Evolutionary conservation across 2,888 invertebrate species (phyloP), one percentile per base, ranked within the genome.

Genomic region (Dione juno): DNA sequence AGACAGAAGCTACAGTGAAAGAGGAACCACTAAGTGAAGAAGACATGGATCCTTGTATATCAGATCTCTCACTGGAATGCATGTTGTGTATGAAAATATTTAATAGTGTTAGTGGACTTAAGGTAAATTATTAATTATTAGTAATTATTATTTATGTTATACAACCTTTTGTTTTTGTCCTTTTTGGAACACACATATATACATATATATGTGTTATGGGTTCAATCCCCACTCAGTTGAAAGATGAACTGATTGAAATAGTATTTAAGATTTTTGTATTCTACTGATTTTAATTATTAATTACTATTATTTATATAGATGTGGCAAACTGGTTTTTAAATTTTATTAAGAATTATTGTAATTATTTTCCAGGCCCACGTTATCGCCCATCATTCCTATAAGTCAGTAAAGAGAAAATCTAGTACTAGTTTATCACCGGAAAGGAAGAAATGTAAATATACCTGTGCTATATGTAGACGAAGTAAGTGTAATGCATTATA

Each of bases 381-480:
- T 19, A 89, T 93, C 72, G 84, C 90, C 1, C 84, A 88, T 66
- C 93, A 93, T 83, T 92, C 92, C 54, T 93, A 93, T 73, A 85
- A 85, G 72, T 75, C 83, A 0, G 88, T 92, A 11, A 88, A 82
- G 69, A 84, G 91, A 83, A 89, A 87, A 77, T 45, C 72, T 0
- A 75, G 69, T 0, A 74, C 77, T n/a, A 77, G 74, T 3, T 48
- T 75, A 0, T 80, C 86, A 0, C 84, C 86, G 1, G 75, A 75
- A 59, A 83, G 80, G 74, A 82, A 71, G 13, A 77, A 74, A 59
- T 64, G 73, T 10, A 81, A 78, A 71, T 76, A 87, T 76, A 76
- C 76, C 8, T 92, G 92, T 76, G 78, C 76, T 9, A 88, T 83
- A 11, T 93, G 92, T 76, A 82, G 82, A 73, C 78, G 86, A 82